Conservation (phyloP, 2,888 invertebrate genomes). For the Ceramica pisi region DNA sequence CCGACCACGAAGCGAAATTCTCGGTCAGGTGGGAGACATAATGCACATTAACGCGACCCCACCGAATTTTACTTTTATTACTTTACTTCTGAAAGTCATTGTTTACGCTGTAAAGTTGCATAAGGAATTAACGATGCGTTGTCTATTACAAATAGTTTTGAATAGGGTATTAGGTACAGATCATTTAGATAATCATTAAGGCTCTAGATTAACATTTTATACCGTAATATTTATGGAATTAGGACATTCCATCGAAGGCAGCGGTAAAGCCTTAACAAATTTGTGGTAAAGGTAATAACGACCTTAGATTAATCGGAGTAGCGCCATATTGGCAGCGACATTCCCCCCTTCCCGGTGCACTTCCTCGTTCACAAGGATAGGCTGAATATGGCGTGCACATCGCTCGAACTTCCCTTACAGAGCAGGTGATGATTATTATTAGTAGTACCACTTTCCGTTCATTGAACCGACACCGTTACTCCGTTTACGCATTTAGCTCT, state of each 20-base stretch:
- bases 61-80: slow-evolving; percentile 39
- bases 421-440: slow-evolving; percentile 88
- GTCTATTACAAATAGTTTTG: slow-evolving; percentile 19
- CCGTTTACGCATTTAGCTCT: slow-evolving; percentile 87
- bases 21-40: slow-evolving; percentile 70
- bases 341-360: slow-evolving; percentile 48
- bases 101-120: slow-evolving; percentile 36
- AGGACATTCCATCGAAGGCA: slow-evolving; percentile 5
- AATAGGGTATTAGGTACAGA: slow-evolving; percentile 21
- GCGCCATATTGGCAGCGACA: slow-evolving; percentile 55
- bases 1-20: slow-evolving; percentile 73
- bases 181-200: slow-evolving; percentile 22
- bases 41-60: slow-evolving; percentile 54
- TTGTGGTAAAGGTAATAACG: slow-evolving; percentile 35
- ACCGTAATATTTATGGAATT: slow-evolving; percentile 11
- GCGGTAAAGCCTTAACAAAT: slow-evolving; percentile 28
- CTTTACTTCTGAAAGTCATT: slow-evolving; percentile 36
- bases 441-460: slow-evolving; percentile 86
- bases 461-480: slow-evolving; percentile 89
- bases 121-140: slow-evolving; percentile 41
- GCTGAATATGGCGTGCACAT: slow-evolving; percentile 73
- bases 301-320: slow-evolving; percentile 51
- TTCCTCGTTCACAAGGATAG: slow-evolving; percentile 74
- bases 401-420: slow-evolving; percentile 78
- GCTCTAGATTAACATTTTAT: not conserved